These are phyloP conservation scores for Zaprionus lineosus DNA, from an alignment of 2,888 invertebrate genomes.

Conservation along the genomic window DNA sequence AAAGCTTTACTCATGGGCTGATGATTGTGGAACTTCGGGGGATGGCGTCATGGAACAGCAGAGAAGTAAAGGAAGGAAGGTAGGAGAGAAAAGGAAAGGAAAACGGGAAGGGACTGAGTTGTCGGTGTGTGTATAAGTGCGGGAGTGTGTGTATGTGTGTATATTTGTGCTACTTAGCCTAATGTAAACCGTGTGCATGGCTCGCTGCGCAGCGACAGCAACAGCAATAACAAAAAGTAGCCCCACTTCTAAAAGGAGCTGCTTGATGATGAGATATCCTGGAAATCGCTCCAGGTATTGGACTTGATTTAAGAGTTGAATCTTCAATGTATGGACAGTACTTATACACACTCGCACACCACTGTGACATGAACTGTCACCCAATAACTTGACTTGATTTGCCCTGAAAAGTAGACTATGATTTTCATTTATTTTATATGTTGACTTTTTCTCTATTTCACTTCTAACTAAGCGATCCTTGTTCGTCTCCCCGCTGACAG, in stretches of 20 bases:
- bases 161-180: slow-evolving; percentile 70
- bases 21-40: slow-evolving; percentile 9
- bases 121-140: slow-evolving; percentile 16
- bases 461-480: neutral
- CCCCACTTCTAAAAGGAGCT: neutral
- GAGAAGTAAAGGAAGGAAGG: too few species aligned
- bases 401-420: too few species aligned
- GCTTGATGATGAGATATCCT: slow-evolving; percentile 6
- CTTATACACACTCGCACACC: too few species aligned
- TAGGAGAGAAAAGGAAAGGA: too few species aligned
- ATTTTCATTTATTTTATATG: too few species aligned
- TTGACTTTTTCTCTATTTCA: too few species aligned
- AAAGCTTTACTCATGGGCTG: slow-evolving; percentile 26
- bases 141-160: slow-evolving; percentile 5
- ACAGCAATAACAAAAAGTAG: slow-evolving; percentile 41
- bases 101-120: neutral
- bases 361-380: too few species aligned
- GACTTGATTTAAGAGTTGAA: too few species aligned
- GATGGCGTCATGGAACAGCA: too few species aligned
- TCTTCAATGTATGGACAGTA: too few species aligned
- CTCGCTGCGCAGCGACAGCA: slow-evolving; percentile 62
- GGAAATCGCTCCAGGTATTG: too few species aligned
- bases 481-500: slow-evolving; percentile 10
- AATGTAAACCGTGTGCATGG: slow-evolving; percentile 75
- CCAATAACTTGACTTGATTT: too few species aligned